Conservation (phyloP, 2,888 invertebrate genomes). For the Portevinia maculata region DNA sequence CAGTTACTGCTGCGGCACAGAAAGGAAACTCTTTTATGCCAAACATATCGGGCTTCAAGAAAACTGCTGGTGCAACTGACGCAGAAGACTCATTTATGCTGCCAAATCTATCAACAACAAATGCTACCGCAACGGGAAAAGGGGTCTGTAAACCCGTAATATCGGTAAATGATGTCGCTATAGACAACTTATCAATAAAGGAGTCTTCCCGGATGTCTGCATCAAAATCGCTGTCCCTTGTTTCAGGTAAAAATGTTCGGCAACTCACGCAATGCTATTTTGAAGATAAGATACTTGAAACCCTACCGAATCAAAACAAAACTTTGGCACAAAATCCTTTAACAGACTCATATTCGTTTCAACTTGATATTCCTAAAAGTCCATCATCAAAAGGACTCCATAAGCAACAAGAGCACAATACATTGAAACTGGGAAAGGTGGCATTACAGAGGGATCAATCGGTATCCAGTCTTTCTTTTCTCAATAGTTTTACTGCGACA, state of each 20-base stretch:
- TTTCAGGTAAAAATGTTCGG: background rate
- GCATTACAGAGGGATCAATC: slow-evolving; percentile 13
- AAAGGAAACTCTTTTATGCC: background rate
- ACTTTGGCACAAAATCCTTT: background rate
- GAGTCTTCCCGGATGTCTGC: background rate
- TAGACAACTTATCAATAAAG: background rate
- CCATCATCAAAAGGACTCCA: background rate
- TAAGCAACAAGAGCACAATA: background rate
- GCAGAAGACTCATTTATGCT: slow-evolving; percentile 24
- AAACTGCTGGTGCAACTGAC: background rate
- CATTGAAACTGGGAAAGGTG: background rate
- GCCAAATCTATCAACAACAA: slow-evolving; percentile 32
- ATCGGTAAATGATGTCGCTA: background rate
- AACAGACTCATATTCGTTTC: background rate
- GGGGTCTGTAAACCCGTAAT: background rate
- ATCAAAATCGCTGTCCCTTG: background rate
- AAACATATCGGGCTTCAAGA: no score
- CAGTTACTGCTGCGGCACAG: background rate
- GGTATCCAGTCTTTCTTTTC: slow-evolving; percentile 9
- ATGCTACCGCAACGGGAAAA: no score
- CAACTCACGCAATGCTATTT: background rate
- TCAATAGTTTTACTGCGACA: slow-evolving; percentile 1
- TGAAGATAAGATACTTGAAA: background rate
- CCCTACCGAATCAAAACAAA: background rate
- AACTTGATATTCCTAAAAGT: slow-evolving; percentile 5